Evolutionary conservation across 2,113 vertebrate species (phyloP).

Genomic region (Delphinapterus leucas): DNA sequence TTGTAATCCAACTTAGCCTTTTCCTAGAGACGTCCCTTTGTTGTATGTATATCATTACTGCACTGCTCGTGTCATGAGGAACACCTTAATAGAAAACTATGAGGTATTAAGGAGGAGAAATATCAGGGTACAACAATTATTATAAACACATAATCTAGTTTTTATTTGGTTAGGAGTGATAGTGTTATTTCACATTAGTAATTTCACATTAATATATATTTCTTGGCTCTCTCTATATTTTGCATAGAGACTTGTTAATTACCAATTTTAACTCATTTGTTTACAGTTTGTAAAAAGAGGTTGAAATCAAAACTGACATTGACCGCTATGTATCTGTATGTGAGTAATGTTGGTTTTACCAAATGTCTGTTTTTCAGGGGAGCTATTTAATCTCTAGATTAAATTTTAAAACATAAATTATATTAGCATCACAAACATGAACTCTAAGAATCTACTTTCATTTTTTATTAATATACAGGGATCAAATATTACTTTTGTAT

Average conservation of each 20-base stretch:
- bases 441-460: background rate
- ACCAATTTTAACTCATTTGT: background rate
- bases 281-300: background rate
- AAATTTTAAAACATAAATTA: background rate
- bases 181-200: background rate
- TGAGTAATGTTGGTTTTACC: background rate
- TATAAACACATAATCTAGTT: background rate
- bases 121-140: background rate
- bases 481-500: background rate
- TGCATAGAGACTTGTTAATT: background rate
- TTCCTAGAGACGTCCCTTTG: background rate
- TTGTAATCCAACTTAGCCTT: background rate
- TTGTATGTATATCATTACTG: background rate
- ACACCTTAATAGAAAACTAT: background rate
- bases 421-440: background rate
- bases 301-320: background rate
- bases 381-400: background rate
- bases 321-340: background rate
- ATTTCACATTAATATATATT: background rate
- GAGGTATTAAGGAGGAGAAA: background rate
- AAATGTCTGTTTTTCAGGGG: background rate
- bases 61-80: background rate
- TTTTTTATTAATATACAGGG: background rate
- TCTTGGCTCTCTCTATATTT: background rate
- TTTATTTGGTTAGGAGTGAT: background rate